Evolutionary conservation across 1,140 invertebrate species (phyloP).

Genomic region (Globodera ellingtonae): DNA sequence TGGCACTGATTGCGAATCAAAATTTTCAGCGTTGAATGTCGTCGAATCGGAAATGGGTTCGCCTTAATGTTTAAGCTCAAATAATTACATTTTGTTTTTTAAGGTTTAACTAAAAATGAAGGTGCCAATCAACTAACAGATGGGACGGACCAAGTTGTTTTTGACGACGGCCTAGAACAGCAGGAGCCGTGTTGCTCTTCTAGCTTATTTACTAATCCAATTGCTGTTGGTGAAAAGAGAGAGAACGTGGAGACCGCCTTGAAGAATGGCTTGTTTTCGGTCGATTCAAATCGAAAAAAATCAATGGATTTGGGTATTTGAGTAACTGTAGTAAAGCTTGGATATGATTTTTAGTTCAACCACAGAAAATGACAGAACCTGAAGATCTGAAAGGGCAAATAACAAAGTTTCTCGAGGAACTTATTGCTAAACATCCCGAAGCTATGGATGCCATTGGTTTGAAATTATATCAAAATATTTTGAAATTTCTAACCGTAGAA

Average conservation of each 20-base stretch:
- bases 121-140: neutral
- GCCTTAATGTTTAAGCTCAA: too few relatives aligned
- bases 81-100: too few relatives aligned
- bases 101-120: neutral
- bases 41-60: too few relatives aligned
- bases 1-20: too few relatives aligned
- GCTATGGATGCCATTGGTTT: slow-evolving; percentile 56
- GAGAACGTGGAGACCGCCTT: neutral
- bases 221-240: neutral
- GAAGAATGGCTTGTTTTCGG: neutral
- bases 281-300: neutral
- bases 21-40: too few relatives aligned
- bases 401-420: slow-evolving; percentile 60
- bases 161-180: neutral
- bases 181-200: slow-evolving; percentile 11
- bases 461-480: neutral
- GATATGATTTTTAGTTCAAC: neutral
- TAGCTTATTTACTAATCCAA: neutral
- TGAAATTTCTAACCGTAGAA: slow-evolving; percentile 19
- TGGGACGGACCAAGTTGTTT: neutral
- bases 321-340: neutral
- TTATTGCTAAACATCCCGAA: slow-evolving; percentile 64
- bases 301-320: neutral
- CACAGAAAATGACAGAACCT: slow-evolving; percentile 4
- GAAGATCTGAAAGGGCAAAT: slow-evolving; percentile 61